phyloP scores from a whole-genome alignment of 2,797 vertebrate genomes.

The Chiroxiphia lanceolata region DNA sequence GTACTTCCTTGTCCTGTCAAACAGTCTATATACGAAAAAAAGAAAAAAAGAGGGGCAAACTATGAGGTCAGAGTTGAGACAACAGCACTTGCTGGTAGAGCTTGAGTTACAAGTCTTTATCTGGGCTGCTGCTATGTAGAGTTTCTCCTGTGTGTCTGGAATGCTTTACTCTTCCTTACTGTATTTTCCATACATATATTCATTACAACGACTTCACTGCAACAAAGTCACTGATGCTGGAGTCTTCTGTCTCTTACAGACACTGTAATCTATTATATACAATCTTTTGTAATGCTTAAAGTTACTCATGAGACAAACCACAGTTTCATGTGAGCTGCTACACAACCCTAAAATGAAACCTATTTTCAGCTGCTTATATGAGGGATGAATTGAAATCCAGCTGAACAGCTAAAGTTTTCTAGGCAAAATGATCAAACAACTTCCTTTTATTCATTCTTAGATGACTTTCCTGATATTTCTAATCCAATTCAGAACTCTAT shows the following conservation, averaged over 20 bases:
- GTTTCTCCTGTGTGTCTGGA: background rate
- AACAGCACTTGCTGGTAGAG: background rate
- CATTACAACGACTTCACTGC: background rate
- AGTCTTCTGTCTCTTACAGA: background rate
- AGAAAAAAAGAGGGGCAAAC: background rate
- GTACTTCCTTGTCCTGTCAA: background rate
- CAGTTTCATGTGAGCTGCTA: background rate
- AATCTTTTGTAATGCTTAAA: background rate
- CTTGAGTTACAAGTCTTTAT: background rate
- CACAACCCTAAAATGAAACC: background rate
- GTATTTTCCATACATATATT: background rate
- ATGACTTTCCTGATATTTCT: background rate
- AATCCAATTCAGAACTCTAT: rapidly evolving
- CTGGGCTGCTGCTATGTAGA: background rate
- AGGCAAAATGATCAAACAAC: background rate
- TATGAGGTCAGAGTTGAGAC: background rate
- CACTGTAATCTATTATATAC: background rate
- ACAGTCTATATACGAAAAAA: background rate
- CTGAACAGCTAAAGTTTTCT: background rate
- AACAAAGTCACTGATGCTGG: background rate
- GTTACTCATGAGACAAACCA: background rate
- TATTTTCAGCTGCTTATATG: background rate
- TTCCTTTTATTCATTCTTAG: background rate
- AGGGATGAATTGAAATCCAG: background rate
- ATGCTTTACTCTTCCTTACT: background rate